Evolutionary conservation across 1,140 invertebrate species (phyloP), one percentile per base, ranked within the genome.

Genomic region (Drosophila gunungcola): DNA sequence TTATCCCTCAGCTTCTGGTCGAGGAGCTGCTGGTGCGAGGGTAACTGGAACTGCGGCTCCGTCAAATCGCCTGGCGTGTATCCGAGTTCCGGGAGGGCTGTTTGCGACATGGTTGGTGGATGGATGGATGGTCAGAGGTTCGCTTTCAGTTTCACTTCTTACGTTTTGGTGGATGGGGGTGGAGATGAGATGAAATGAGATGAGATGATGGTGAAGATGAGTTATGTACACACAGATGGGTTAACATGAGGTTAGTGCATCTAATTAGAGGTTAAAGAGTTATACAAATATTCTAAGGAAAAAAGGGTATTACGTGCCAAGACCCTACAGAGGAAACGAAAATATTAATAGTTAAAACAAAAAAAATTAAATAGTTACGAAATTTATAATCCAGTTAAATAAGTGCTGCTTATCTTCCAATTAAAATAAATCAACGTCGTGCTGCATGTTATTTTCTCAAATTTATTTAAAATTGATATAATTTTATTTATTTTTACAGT

Each of bases 41-140:
- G 91, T 53, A 94, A 92, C 57, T 94, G 93, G 60, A 94, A 90
- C 27, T 94, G 90, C 21, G 93, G 86, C 21, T 94, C 93, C 0
- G 94, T 95, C n/a, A 94, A 78, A 43, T 94, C 92, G 11, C 95
- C 95, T 0, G 95, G 94, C 5, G 94, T 90, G 51, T 95, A 95
- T 48, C 74, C 76, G 34, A 91, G 64, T 60, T 92, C 89, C 53
- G 74, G 70, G 7, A 56, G 38, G 27, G 67, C 81, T 85, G 79
- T 58, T 83, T 80, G 83, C 62, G 79, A 89, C 83, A 88, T 88
- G 42, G 39, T 88, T 63, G 36, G 39, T 39, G 38, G 36, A 88
- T 88, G 42, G 39, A 88, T 63, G 36, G 39, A 43, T 42, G 36
- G 43, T 21, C 16, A 21, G 56, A 13, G 27, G 32, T 10, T 11